Evolutionary conservation across 1,140 invertebrate species (phyloP), one percentile per base, ranked within the genome.

Genomic region (Philaenus spumarius): DNA sequence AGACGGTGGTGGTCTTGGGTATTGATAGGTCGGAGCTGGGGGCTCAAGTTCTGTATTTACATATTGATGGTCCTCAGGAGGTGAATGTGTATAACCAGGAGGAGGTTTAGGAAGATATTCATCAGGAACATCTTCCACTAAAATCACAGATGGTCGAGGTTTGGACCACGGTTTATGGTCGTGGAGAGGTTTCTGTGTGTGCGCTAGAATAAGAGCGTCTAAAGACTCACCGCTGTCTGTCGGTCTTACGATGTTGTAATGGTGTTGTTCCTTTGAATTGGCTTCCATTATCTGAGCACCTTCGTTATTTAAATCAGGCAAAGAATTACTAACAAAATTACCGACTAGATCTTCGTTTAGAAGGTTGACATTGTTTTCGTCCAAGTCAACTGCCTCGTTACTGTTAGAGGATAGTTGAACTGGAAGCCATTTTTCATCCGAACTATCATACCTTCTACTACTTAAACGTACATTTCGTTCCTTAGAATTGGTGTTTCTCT

Each of bases 51-150:
- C 3, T 11, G 2, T 26, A 2, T 2, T 7, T 4, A 9, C 3
- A 7, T 2, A 7, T 4, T 50, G 11, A 11, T 2, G 30, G 3
- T 14, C 15, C 19, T 14, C 19, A n/a, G 11, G 15, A 47, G 45
- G 19, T 11, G 26, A 22, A 20, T 15, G 45, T 20, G 17, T 14
- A 39, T 58, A 48, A 19, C 20, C 50, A 19, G 43, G 30, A 9
- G 59, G 55, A 51, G 62, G 62, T 30, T 64, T 64, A 1, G 63
- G 63, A 15, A 64, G 50, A 30, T 56, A 45, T 14, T 55, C 45
- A 15, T 58, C 58, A 40, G 61, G 57, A 39, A 60, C 55, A 55
- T 64, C 63, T 60, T 64, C 56, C n/a, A 64, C 51, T n/a, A 64
- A 34, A 23, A 62, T 64, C 14, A 64, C 57, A 47, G 55, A 42